Base-by-base conservation (phyloP, 2,797 vertebrate species). In the Hephaestus fuliginosus region DNA sequence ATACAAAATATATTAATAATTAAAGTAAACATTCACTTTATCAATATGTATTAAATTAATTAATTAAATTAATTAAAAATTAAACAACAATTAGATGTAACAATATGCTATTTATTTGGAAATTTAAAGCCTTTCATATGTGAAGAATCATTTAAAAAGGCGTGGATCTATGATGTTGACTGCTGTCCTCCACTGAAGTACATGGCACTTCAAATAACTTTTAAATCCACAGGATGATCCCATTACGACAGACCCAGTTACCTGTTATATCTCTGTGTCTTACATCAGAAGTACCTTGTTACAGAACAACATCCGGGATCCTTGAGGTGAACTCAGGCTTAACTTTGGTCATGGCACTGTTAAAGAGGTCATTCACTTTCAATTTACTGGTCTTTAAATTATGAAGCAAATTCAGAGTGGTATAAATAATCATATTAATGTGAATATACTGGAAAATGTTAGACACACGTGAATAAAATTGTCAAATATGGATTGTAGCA, bases 241-340 rank as follows among this genome's bases (percentile, higher is more conserved):
- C 79, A 94, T 96, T 96, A 96, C 82, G 64, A 76, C 82, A 94
- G 94, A 93, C 91, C 95, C 87, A 94, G 67, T 95, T 95, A 91
- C 93, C 91, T 80, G 64, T 91, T 94, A 89, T 90, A 92, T 86
- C 91, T 80, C 60, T 44, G 14, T 51, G 75, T 76, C 88, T 96
- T 95, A 95, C 94, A 94, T 95, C 93, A 96, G 72, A 82, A 69
- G 53, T 58, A 39, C 33, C 80, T 77, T 43, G 58, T 81, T 77
- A 83, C 43, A 81, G 74, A 77, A 87, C 73, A 74, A 72, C 77
- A 76, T 73, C 79, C 84, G 83, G 30, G 76, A 78, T 66, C 65
- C 80, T 82, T n/a, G 9, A 53, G 9, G n/a, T 82, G 65, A 86
- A 78, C 76, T 86, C 43, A 64, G 33, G 11, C 67, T 80, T 85